These are phyloP conservation scores for Pachycephus smyrnensis DNA, from an alignment of 2,888 invertebrate species.

Conservation along the genomic window DNA sequence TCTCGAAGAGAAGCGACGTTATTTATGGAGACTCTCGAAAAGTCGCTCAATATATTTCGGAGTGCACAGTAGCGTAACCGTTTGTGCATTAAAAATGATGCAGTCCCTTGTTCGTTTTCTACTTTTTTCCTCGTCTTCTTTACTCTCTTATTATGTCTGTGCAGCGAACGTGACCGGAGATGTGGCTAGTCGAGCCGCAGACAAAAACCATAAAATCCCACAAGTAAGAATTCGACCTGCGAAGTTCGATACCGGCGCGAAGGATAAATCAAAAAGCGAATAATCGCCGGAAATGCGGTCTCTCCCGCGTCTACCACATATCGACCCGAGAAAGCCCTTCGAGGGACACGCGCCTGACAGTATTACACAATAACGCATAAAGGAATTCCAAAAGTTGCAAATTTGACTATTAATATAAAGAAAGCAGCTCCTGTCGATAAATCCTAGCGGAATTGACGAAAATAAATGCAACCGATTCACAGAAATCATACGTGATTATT, in stretches of 20 bases:
- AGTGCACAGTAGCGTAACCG: neutral
- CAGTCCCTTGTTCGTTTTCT: neutral
- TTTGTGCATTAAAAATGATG: neutral
- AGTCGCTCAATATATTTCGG: neutral
- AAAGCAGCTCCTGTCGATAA: neutral
- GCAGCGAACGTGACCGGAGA: constrained; percentile 2
- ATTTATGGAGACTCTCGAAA: neutral
- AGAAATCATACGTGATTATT: neutral
- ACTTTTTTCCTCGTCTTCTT: neutral
- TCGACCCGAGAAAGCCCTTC: neutral
- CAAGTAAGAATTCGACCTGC: neutral
- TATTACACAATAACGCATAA: neutral
- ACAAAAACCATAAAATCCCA: constrained; percentile 1
- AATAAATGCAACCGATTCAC: neutral
- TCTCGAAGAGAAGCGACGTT: neutral
- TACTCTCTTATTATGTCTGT: neutral
- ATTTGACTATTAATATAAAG: neutral
- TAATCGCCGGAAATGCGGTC: constrained; percentile 1
- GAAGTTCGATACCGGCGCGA: neutral
- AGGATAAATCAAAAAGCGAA: neutral
- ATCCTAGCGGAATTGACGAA: neutral
- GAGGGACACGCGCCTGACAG: neutral
- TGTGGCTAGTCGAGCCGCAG: neutral
- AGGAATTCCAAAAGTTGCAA: neutral
- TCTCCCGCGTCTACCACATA: neutral